Evolutionary conservation across 30 jellyfish, hydroid and myxozoan genomes (phyloP), one percentile per base, ranked within the genome.

Genomic region (Aurelia sp.): DNA sequence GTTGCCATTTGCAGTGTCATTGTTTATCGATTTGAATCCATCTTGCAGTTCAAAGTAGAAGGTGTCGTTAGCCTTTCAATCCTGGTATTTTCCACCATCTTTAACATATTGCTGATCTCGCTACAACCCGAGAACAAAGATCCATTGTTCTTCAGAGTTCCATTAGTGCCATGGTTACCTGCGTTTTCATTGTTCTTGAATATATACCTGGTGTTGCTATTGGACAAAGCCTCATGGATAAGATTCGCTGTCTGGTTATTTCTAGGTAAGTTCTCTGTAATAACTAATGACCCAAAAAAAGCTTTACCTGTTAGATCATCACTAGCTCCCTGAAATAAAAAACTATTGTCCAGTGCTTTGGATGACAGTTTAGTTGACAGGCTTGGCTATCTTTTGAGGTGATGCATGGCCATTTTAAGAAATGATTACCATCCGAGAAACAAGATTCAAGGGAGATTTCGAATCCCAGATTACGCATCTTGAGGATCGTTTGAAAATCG

Each of bases 81-180:
- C 13, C 40, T 79, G 63, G 63, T 55, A 6, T n/a, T 48, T 1
- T 62, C 81, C 0, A 71, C 76, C 33, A 11, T 78, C 52, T 15
- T 62, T 44, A 23, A 40, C 37, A 19, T 78, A 69, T 4, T 65
- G 22, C 55, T 65, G 47, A 65, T 79, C 37, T 31, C 71, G 23
- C 21, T 65, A 57, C 90, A 79, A 57, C 81, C 90, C 3, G 74
- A 79, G 90, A 79, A 79, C 44, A 31, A 21, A 50, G 57, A 67
- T 6, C 44, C 72, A 17, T 52, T 84, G 57, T 58, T 27, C 65
- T 87, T 87, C 86, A 64, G 69, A 75, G 88, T 86, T 7, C 97
- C 97, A 31, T 13, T 73, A 13, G 88, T 89, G 16, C 97, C 97
- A n/a, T 84, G 86, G 87, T 79, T 89, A 9, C 97, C 97, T 9